Base-by-base conservation (phyloP, 2,113 vertebrate genomes). In the Odontesthes bonariensis region DNA sequence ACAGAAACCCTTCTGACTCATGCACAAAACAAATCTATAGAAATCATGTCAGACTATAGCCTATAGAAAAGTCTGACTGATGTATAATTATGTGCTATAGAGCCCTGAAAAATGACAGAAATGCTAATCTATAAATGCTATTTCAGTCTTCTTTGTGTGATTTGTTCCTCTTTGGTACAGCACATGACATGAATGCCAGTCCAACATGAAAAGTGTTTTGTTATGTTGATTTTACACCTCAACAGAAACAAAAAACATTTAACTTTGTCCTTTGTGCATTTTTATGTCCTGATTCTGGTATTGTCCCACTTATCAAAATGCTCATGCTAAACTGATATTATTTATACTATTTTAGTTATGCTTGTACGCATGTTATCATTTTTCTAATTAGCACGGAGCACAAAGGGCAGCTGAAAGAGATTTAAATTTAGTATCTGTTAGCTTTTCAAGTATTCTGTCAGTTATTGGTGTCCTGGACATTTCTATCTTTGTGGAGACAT, bases 31-130 rank as follows among this genome's bases (percentile, higher is more conserved):
- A 42, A 52, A 35, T 10, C 33, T 66, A 51, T 38, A 38, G 35
- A 27, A 27, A 40, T 6, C 0, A n/a, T 75, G 54, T 59, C 40
- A 52, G 22, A 49, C 33, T 52, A 42, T n/a, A 66, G 17, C 17
- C 32, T 27, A 38, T 49, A 23, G 4, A 40, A 19, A 20, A 42
- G 44, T 51, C 8, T 75, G 68, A 59, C 20, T 35, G 44, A 57
- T 64, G 32, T 75, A 27, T 51, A 58, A 75, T 51, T 58, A 75
- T 22, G 19, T 42, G 32, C 22, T 16, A 38, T 49, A 17, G 32
- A 49, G 27, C 42, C n/a, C 58, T 10, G 27, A 58, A 40, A 51
- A 53, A 31, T 59, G 5, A 40, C 61, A 74, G 31, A 58, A 51
- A 5, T 51, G 22, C 32, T 22, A 49, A 57, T n/a, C 20, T 14